Base-by-base conservation (phyloP, 2,113 vertebrate genomes). In the Oncorhynchus mykiss region DNA sequence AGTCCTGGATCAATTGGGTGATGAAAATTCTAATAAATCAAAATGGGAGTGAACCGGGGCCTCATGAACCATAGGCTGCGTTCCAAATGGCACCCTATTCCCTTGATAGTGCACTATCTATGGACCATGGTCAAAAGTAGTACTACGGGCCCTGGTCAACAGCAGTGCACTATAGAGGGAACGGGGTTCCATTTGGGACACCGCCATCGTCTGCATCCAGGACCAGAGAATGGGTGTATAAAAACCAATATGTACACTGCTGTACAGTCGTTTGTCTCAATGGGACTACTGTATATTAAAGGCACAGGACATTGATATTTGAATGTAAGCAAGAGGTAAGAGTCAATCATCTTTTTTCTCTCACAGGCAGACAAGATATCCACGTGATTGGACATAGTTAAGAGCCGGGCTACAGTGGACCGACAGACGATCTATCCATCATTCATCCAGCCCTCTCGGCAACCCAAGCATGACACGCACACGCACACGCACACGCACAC, bases 21-120 rank as follows among this genome's bases (percentile, higher is more conserved):
- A 89, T 89, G 89, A 90, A 87, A 89, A 90, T 89, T 84, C 81
- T 85, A 85, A 91, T 86, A 85, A 89, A 91, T 88, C 82, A 75
- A 74, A 78, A 73, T 48, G 74, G 66, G 77, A 70, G 73, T 70
- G 73, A 82, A 86, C 80, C 77, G 20, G 24, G 71, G 59, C 79
- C 68, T 67, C 80, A 80, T 80, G 76, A 77, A 82, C 84, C 76
- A 82, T 73, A 57, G n/a, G 39, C 0, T 5, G 4, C 1, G 16
- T 54, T 18, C 51, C 51, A 54, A 18, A 54, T 54, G 51, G 51
- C 78, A 54, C 51, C 51, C 51, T 54, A 54, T 54, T 54, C 51
- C 51, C 14, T 18, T 18, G 18, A 13, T 54, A 54, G 51, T 16
- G 51, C 51, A 54, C 51, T 16, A 13, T 18, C 82, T 18, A 18